Base-by-base conservation (phyloP, 2,113 vertebrate genomes). In the Zapus hudsonius region DNA sequence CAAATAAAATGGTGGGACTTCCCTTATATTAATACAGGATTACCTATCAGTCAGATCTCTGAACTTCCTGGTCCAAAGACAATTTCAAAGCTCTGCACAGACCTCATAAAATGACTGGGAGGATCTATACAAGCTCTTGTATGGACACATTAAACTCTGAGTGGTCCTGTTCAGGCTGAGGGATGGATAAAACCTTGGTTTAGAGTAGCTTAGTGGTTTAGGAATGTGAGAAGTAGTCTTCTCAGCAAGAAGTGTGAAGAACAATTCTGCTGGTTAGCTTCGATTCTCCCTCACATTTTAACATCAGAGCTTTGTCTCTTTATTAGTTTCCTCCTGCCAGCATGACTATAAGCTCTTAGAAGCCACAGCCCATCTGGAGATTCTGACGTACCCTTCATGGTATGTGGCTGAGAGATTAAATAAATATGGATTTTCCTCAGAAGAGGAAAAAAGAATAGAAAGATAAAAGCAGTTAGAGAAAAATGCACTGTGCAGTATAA, bases 161-260 rank as follows among this genome's bases (percentile, higher is more conserved):
- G 40, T 79, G 38, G 61, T 72, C 70, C 38, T 95, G 86, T 22
- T 61, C 2, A 76, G 40, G 38, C 64, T 84, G 66, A 81, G 61
- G 86, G 92, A 89, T 66, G 75, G 70, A 79, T 27, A 72, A 61
- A 93, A 70, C 42, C 27, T 66, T 88, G 79, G 55, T 64, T 17
- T 11, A 36, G 16, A 84, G 82, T 12, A 15, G 1, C 36, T 93
- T 82, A 78, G 57, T 17, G 74, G 31, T 90, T 92, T 85, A 12
- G 36, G 47, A 94, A 75, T 2, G 9, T 40, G 59, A 74, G 17
- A 61, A 89, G n/a, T 27, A 78, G 15, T 27, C 23, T 69, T 82
- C 42, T 36, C 42, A 93, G 66, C n/a, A 59, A 42, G 59, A 82
- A 90, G n/a, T n/a, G 73, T 22, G n/a, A 78, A 74, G 22, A 88